Conservation (phyloP, 2,888 invertebrate species). For the Meandrusa payeni region DNA sequence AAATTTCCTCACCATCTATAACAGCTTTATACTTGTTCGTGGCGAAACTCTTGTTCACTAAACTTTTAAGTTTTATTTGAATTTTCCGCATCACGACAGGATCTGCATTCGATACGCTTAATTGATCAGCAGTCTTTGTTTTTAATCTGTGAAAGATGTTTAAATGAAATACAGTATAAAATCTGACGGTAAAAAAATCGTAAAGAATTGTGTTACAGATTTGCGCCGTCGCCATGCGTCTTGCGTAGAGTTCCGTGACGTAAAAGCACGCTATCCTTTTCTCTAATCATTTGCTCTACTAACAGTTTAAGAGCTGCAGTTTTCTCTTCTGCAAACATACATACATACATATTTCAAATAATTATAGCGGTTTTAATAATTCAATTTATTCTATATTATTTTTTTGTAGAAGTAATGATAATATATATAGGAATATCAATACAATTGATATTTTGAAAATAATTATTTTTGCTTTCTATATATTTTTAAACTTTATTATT, state of each 20-base stretch:
- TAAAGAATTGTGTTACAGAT: no score
- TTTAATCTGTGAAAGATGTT: conserved; percentile 41
- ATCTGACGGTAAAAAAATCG: conserved; percentile 5
- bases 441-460: no score
- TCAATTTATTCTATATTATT: no score
- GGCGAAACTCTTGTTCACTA: conserved; percentile 30
- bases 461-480: no score
- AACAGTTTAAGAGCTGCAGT: conserved; percentile 52
- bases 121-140: conserved; percentile 54
- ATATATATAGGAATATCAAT: no score
- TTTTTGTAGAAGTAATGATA: not conserved
- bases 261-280: conserved; percentile 46
- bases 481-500: no score
- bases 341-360: no score
- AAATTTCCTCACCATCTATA: conserved; percentile 48
- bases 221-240: conserved; percentile 51
- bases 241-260: conserved; percentile 61
- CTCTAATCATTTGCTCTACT: conserved; percentile 45
- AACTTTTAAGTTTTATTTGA: conserved; percentile 54
- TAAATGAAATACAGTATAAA: not conserved
- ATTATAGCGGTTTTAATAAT: no score
- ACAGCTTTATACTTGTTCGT: conserved; percentile 39
- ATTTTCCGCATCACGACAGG: conserved; percentile 63
- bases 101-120: conserved; percentile 46
- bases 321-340: conserved; percentile 44